A percentile compares a stretch with the other conserved stretches of the same genome.
Conservation (phyloP, 2,888 invertebrate genomes). For the Entomobrya multifasciata region DNA sequence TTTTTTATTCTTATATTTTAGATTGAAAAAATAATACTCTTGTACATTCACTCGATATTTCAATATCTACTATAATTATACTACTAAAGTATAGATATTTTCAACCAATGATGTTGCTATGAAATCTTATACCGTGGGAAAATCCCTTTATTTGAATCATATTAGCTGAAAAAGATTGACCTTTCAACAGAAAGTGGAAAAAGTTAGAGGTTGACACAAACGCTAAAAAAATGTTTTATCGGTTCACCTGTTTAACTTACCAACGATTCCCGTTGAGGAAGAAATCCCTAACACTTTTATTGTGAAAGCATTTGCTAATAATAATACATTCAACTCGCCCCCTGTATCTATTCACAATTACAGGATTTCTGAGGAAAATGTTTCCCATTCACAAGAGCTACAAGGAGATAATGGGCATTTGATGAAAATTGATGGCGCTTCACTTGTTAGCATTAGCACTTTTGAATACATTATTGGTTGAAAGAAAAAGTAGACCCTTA, state of each 20-base stretch:
- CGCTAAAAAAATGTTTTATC: too few species aligned
- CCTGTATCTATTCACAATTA: not conserved
- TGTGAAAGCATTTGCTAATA: not conserved
- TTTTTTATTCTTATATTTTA: too few species aligned
- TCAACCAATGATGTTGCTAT: too few species aligned
- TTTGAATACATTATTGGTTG: not conserved
- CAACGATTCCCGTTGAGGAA: not conserved
- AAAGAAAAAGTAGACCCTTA: not conserved
- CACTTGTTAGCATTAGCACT: not conserved
- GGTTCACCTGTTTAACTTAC: not conserved
- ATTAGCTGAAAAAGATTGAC: too few species aligned
- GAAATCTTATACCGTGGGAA: too few species aligned
- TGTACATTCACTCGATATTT: too few species aligned
- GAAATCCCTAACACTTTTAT: not conserved
- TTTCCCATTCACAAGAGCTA: not conserved
- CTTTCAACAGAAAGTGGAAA: too few species aligned
- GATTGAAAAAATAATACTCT: too few species aligned
- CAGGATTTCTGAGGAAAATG: not conserved
- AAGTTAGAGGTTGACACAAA: too few species aligned
- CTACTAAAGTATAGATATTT: too few species aligned
- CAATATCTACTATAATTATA: too few species aligned
- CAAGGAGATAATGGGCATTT: not conserved
- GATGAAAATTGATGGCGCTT: slow-evolving; percentile 9
- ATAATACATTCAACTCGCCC: not conserved
- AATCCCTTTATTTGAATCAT: too few species aligned